These are phyloP conservation scores for Drosophila triauraria DNA, from an alignment of 1,140 invertebrate species.

Conservation along the genomic window DNA sequence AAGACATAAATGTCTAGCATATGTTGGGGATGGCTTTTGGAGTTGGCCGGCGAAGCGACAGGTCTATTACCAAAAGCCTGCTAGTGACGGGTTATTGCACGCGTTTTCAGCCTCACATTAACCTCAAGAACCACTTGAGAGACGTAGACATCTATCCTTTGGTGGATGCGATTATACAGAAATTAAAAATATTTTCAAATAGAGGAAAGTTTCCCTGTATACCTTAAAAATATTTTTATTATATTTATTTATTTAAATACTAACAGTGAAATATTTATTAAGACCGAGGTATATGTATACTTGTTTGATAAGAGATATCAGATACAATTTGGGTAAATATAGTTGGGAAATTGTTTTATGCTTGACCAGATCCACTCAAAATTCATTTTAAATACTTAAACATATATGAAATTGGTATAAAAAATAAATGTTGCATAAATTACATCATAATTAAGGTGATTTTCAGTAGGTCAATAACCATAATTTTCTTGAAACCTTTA, in stretches of 20 bases:
- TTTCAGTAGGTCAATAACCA: no score
- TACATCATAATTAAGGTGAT: no score
- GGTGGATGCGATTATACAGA: neutral
- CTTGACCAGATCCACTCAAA: neutral
- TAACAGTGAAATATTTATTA: no score
- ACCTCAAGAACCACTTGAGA: neutral
- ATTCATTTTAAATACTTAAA: neutral
- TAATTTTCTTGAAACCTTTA: no score
- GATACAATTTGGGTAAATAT: neutral
- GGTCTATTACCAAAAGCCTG: slow-evolving; percentile 52
- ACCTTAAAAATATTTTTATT: no score
- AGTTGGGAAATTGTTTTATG: neutral
- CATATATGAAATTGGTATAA: neutral
- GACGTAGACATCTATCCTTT: neutral
- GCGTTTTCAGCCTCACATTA: slow-evolving; percentile 5
- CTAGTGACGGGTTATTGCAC: slow-evolving; percentile 44
- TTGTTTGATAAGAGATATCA: neutral
- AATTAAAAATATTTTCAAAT: no score
- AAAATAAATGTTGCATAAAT: neutral
- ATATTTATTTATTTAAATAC: no score
- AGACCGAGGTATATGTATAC: no score
- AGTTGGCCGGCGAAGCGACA: slow-evolving; percentile 43
- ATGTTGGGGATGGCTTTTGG: slow-evolving; percentile 39
- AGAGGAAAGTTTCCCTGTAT: neutral
- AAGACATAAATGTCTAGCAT: slow-evolving; percentile 78